phyloP scores from a whole-genome alignment of 2,797 vertebrate genomes.

The Bucorvus abyssinicus region DNA sequence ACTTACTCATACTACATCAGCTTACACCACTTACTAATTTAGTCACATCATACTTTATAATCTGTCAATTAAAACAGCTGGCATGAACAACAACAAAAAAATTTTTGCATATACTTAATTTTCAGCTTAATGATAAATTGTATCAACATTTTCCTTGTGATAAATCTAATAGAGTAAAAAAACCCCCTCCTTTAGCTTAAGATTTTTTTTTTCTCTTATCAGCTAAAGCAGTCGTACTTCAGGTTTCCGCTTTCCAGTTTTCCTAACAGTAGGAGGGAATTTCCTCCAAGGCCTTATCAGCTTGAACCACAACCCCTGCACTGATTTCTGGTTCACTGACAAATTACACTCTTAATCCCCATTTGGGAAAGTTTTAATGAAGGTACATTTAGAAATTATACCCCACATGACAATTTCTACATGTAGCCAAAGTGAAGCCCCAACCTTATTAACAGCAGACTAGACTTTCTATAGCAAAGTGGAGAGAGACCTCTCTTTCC shows the following conservation, averaged over 20 bases:
- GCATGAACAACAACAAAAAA: not conserved
- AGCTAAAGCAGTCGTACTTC: constrained; percentile 67
- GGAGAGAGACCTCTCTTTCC: not conserved
- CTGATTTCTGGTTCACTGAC: constrained; percentile 62
- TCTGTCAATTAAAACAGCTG: constrained; percentile 44
- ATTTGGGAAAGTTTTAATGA: constrained; percentile 43
- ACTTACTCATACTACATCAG: not conserved
- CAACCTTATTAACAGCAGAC: not conserved
- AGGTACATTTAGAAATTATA: constrained; percentile 12
- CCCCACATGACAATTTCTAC: not conserved
- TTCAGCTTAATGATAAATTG: constrained; percentile 5
- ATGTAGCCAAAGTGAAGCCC: not conserved
- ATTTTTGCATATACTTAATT: not conserved
- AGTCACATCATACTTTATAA: not conserved
- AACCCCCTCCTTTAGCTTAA: not conserved
- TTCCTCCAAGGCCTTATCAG: constrained; percentile 81
- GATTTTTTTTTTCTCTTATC: constrained; percentile 74
- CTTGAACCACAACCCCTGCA: constrained; percentile 73
- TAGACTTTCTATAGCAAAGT: not conserved
- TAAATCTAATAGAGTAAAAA: not conserved
- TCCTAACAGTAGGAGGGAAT: constrained; percentile 77
- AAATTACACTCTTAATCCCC: constrained; percentile 61
- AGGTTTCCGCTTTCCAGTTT: constrained; percentile 76
- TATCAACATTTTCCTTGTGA: constrained; percentile 46
- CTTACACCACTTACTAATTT: constrained; percentile 26